Conservation (phyloP, 2,888 invertebrate species). For the Timandra comae region DNA sequence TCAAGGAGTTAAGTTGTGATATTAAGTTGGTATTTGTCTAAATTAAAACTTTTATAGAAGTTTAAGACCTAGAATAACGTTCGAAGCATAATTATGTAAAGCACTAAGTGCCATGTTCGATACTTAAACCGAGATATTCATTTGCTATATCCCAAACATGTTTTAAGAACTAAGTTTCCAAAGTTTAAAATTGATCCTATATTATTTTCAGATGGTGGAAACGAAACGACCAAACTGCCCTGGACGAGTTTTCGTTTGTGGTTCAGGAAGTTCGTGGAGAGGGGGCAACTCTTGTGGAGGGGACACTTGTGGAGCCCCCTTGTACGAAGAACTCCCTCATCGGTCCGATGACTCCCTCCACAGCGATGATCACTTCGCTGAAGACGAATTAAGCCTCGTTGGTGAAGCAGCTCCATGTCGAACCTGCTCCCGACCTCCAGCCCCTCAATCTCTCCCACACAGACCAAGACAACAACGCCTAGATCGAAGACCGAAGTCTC, state of each 20-base stretch:
- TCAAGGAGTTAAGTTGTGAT: too few species aligned
- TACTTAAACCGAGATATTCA: too few species aligned
- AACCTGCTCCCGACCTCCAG: conserved; percentile 70
- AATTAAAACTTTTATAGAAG: too few species aligned
- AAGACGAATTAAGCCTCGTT: conserved; percentile 83
- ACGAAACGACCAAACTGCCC: conserved; percentile 79
- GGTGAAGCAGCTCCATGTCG: conserved; percentile 69
- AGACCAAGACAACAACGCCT: conserved; percentile 77
- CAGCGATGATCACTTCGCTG: conserved; percentile 91
- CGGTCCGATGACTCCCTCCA: conserved; percentile 78
- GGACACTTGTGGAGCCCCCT: conserved; percentile 79
- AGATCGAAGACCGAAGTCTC: conserved; percentile 74
- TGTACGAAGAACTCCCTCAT: conserved; percentile 86
- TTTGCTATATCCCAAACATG: too few species aligned
- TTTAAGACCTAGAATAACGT: too few species aligned
- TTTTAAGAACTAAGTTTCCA: too few species aligned
- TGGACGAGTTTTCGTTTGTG: conserved; percentile 82
- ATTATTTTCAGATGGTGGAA: conserved; percentile 82
- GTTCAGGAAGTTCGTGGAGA: conserved; percentile 74
- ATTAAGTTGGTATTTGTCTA: too few species aligned
- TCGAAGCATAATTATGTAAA: too few species aligned
- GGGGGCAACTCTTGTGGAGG: conserved; percentile 68
- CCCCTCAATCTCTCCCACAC: conserved; percentile 71
- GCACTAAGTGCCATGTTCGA: too few species aligned
- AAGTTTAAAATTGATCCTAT: too few species aligned